These are phyloP conservation scores for Cheilosia variabilis DNA, from an alignment of 2,888 invertebrate genomes.

Conservation along the genomic window DNA sequence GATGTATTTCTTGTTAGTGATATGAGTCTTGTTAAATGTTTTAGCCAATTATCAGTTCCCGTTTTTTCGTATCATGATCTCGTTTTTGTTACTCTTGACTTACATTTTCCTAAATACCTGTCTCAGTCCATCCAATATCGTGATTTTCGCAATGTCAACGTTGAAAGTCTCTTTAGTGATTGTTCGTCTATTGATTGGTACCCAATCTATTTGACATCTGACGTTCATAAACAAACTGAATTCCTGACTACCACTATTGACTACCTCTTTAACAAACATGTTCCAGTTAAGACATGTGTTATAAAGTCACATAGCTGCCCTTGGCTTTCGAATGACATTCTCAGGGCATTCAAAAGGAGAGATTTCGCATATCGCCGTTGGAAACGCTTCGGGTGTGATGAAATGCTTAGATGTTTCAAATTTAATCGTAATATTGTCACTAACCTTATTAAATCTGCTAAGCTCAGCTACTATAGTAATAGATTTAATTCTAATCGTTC, in stretches of 20 bases:
- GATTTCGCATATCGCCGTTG: background rate
- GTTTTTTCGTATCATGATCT: constrained; percentile 11
- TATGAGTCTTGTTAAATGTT: no score
- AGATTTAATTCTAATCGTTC: no score
- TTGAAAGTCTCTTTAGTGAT: constrained; percentile 13
- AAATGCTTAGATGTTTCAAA: background rate
- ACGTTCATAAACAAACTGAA: background rate
- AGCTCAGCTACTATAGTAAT: no score
- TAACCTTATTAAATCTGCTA: background rate
- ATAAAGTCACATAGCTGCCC: background rate
- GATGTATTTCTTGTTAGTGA: background rate
- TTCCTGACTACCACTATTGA: background rate
- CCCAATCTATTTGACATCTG: background rate
- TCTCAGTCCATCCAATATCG: background rate
- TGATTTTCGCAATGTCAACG: constrained; percentile 7
- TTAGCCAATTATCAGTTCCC: no score
- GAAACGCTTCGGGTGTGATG: background rate
- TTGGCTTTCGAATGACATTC: background rate
- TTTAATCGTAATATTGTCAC: background rate
- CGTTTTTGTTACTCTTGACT: constrained; percentile 1
- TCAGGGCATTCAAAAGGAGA: background rate
- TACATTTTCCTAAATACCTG: background rate
- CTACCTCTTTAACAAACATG: constrained; percentile 1
- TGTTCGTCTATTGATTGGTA: constrained; percentile 3
- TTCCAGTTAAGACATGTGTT: background rate